Evolutionary conservation across 1,140 invertebrate species (phyloP).

Genomic region (Brachionus angularis): DNA sequence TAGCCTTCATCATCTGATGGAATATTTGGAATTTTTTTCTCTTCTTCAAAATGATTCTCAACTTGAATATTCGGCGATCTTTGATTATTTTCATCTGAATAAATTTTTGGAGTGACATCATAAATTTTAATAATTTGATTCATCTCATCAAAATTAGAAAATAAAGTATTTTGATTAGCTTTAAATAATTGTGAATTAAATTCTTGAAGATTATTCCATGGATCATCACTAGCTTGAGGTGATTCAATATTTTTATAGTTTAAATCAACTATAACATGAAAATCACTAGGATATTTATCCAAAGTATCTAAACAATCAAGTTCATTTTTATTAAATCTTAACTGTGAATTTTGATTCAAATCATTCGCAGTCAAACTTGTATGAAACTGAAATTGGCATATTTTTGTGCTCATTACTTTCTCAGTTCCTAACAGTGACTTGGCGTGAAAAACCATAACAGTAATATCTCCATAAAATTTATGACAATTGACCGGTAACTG

Average conservation of each 20-base stretch:
- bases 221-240: background rate
- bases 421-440: constrained; percentile 32
- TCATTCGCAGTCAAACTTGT: constrained; percentile 29
- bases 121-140: background rate
- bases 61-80: background rate
- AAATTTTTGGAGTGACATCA: too few species aligned
- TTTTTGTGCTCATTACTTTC: constrained; percentile 39
- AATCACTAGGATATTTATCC: constrained; percentile 32
- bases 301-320: constrained; percentile 33
- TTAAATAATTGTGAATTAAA: constrained; percentile 8
- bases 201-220: constrained; percentile 28
- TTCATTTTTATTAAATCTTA: background rate
- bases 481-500: constrained; percentile 42
- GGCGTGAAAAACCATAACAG: constrained; percentile 29
- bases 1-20: background rate
- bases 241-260: constrained; percentile 42
- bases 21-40: background rate
- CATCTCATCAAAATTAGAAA: constrained; percentile 12
- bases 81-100: constrained; percentile 16
- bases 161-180: background rate
- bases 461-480: constrained; percentile 40
- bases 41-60: background rate
- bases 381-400: constrained; percentile 41
- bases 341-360: background rate
- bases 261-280: background rate